These are phyloP conservation scores for Apis florea DNA, from an alignment of 1,140 invertebrate genomes.

Conservation along the genomic window DNA sequence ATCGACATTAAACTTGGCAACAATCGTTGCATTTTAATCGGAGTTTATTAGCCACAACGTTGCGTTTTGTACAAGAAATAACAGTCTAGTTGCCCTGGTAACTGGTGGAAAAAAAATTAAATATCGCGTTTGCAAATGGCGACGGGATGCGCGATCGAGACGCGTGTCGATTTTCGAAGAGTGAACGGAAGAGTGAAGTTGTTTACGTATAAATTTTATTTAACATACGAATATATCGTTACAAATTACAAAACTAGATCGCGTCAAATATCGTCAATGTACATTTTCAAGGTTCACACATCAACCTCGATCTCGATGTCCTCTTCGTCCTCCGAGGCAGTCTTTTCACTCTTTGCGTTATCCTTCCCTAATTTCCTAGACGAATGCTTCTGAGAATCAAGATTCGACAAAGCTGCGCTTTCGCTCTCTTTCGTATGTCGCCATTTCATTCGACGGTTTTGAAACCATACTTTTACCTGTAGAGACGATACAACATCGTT, in stretches of 20 bases:
- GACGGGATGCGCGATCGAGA: not conserved
- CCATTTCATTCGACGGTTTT: constrained; percentile 97
- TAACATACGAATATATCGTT: not conserved
- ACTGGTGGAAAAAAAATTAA: constrained; percentile 13
- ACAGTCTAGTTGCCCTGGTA: constrained; percentile 31
- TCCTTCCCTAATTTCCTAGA: constrained; percentile 67
- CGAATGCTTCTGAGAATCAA: constrained; percentile 59
- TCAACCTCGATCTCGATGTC: constrained; percentile 79
- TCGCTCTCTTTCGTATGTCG: constrained; percentile 89
- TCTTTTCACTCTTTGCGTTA: constrained; percentile 57
- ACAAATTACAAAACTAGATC: constrained; percentile 16
- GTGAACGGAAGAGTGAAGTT: not conserved
- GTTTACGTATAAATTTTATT: constrained; percentile 34
- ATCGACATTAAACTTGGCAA: constrained; percentile 16
- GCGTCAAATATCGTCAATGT: not conserved
- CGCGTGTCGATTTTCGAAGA: not conserved
- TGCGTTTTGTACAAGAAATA: constrained; percentile 6
- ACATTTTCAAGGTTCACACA: constrained; percentile 47
- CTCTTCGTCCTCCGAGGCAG: constrained; percentile 71
- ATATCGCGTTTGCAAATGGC: not conserved
- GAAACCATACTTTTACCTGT: constrained; percentile 96
- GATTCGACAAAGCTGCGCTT: constrained; percentile 56
- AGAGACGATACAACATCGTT: constrained; percentile 9
- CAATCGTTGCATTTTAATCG: constrained; percentile 31
- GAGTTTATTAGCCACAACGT: not conserved